Percentiles rank a stretch among this genome's conserved stretches.
phyloP scores from a whole-genome alignment of 1,140 invertebrate species.

The Calephelis virginiensis region DNA sequence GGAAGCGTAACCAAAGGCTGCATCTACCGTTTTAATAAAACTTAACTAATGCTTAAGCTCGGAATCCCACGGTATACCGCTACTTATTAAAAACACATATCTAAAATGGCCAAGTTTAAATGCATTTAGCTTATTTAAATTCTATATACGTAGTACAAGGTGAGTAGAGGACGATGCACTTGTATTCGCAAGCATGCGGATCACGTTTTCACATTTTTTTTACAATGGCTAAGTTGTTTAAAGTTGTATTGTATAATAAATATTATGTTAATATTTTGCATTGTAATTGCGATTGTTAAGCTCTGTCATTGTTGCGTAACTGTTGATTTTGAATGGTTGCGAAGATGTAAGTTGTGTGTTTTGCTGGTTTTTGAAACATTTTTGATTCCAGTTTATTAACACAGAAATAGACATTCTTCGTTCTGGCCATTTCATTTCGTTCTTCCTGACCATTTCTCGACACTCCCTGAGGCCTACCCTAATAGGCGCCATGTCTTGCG shows the following conservation, averaged over 20 bases:
- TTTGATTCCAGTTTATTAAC: no score
- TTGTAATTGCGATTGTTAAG: conserved; percentile 13
- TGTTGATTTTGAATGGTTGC: neutral
- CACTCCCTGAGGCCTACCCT: no score
- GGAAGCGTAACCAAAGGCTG: no score
- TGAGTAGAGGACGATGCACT: conserved; percentile 5
- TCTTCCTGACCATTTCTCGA: no score
- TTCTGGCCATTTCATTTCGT: no score
- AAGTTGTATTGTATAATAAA: conserved; percentile 11
- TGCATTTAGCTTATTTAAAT: conserved; percentile 14
- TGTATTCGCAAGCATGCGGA: conserved; percentile 1
- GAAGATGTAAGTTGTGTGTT: neutral
- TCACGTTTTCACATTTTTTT: conserved; percentile 6
- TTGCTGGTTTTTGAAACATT: neutral
- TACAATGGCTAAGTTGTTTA: conserved; percentile 12
- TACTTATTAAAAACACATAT: conserved; percentile 11
- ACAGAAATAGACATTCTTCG: no score
- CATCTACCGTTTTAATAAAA: no score
- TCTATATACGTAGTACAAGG: conserved; percentile 11
- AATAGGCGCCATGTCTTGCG: no score
- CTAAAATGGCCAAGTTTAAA: conserved; percentile 8
- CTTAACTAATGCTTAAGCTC: neutral
- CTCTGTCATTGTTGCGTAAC: conserved; percentile 7
- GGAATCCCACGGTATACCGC: conserved; percentile 8
- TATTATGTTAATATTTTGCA: conserved; percentile 9